phyloP scores from a whole-genome alignment of 2,888 invertebrate species.

The Sepioteuthis lessoniana region DNA sequence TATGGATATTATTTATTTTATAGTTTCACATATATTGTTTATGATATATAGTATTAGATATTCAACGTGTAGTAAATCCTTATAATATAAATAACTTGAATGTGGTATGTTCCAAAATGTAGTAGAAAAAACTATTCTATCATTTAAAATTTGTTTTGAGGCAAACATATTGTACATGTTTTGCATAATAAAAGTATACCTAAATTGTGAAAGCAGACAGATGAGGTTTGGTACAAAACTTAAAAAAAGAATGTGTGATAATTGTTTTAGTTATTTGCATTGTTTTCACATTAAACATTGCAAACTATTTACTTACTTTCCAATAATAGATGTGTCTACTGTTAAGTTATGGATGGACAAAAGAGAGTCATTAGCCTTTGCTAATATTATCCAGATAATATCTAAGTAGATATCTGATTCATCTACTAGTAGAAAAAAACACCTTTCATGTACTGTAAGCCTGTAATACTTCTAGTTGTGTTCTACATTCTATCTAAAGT shows the following conservation, averaged over 20 bases:
- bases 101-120: background rate
- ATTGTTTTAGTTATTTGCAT: constrained; percentile 4
- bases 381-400: background rate
- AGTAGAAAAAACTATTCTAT: background rate
- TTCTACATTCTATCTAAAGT: background rate
- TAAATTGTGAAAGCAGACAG: too few relatives aligned
- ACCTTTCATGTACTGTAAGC: constrained; percentile 16
- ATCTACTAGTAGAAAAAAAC: background rate
- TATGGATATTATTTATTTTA: background rate
- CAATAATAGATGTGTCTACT: constrained; percentile 1
- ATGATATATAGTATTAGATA: background rate
- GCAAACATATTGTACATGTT: too few relatives aligned
- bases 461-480: background rate
- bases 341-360: constrained; percentile 17
- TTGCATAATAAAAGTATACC: background rate
- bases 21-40: background rate
- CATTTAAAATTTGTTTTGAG: too few relatives aligned
- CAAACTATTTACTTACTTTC: background rate
- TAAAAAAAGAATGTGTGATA: background rate
- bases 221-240: background rate
- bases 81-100: background rate
- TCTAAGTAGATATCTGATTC: background rate
- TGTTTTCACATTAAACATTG: background rate
- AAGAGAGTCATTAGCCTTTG: constrained; percentile 14
- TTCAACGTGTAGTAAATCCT: background rate